These are phyloP conservation scores for Monodelphis domestica DNA, from an alignment of 2,797 vertebrate species.

Conservation along the genomic window DNA sequence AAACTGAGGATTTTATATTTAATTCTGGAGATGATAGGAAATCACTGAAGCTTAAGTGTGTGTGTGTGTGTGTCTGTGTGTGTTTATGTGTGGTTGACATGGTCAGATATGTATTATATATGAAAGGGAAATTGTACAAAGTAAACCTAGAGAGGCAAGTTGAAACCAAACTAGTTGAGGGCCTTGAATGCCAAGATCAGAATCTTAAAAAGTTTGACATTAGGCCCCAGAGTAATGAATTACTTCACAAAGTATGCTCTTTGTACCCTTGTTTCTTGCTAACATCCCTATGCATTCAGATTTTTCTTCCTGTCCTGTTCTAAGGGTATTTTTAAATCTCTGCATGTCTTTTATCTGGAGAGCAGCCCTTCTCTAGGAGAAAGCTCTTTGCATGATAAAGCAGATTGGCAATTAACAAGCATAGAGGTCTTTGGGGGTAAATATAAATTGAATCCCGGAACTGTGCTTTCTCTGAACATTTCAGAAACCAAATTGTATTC, in stretches of 20 bases:
- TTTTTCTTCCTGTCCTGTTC: slow-evolving; percentile 51
- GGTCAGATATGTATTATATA: not conserved
- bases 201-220: not conserved
- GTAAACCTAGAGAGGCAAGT: not conserved
- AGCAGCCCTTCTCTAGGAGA: slow-evolving; percentile 75
- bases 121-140: not conserved
- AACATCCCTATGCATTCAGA: slow-evolving; percentile 25
- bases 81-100: not conserved
- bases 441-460: slow-evolving; percentile 82
- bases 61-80: too few species aligned
- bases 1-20: not conserved
- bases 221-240: not conserved
- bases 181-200: not conserved
- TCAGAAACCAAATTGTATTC: slow-evolving; percentile 71
- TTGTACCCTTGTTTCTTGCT: slow-evolving; percentile 20
- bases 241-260: slow-evolving; percentile 15
- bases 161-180: not conserved
- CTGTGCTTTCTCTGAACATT: slow-evolving; percentile 69
- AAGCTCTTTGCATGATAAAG: slow-evolving; percentile 84
- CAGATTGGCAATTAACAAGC: slow-evolving; percentile 67
- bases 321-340: slow-evolving; percentile 58
- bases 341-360: slow-evolving; percentile 76
- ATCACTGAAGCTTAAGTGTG: not conserved
- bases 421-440: slow-evolving; percentile 71
- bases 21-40: not conserved